phyloP scores from a whole-genome alignment of 2,113 vertebrate species.

The Hemicordylus capensis region DNA sequence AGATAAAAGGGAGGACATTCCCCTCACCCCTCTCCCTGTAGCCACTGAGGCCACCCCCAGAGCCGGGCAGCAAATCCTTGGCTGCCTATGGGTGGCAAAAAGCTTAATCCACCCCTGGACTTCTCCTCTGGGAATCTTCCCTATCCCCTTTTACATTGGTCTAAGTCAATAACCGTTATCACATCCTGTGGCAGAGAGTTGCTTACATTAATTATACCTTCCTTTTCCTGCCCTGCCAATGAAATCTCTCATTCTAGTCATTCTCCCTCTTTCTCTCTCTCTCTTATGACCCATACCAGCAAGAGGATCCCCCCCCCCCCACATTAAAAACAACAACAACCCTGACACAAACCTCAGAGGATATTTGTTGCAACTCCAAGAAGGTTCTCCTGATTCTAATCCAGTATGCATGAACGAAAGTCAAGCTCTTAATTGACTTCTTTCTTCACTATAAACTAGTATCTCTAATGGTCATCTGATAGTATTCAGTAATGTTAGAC shows the following conservation, averaged over 20 bases:
- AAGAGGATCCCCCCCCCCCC: too few species aligned
- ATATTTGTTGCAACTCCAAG: constrained; percentile 32
- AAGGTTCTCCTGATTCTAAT: constrained; percentile 39
- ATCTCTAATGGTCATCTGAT: constrained; percentile 12
- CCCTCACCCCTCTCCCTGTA: too few species aligned
- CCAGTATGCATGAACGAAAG: constrained; percentile 35
- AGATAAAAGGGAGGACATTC: too few species aligned
- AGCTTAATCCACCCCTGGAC: too few species aligned
- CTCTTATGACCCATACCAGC: background rate
- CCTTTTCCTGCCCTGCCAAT: background rate
- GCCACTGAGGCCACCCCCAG: too few species aligned
- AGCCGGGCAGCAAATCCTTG: too few species aligned
- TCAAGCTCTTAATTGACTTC: constrained; percentile 48
- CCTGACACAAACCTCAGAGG: background rate
- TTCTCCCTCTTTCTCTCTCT: background rate
- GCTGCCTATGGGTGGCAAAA: too few species aligned
- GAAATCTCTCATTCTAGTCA: background rate
- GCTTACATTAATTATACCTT: too few species aligned
- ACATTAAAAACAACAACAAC: too few species aligned
- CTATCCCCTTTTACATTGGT: background rate
- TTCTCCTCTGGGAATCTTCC: background rate
- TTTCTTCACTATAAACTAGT: constrained; percentile 39
- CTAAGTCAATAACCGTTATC: background rate
- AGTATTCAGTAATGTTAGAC: constrained; percentile 40
- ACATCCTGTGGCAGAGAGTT: too few species aligned